These are phyloP conservation scores for Alcedo quadribrachys DNA, from an alignment of 2,797 vertebrate species.

Conservation along the genomic window DNA sequence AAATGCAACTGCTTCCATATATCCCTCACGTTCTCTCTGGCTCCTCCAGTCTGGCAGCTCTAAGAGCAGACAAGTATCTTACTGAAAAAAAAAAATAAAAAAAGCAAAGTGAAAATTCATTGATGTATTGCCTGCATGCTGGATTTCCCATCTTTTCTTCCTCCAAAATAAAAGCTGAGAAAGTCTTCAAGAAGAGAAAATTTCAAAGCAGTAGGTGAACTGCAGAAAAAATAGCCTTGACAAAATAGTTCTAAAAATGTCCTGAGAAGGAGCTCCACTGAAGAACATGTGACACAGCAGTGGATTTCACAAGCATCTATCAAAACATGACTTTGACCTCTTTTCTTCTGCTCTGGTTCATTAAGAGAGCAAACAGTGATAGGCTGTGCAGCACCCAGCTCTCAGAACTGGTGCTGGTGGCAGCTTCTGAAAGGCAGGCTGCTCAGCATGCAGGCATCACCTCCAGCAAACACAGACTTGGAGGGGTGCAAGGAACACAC, in stretches of 20 bases:
- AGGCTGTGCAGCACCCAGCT: background rate
- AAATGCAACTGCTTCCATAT: background rate
- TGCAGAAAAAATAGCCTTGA: background rate
- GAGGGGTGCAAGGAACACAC: background rate
- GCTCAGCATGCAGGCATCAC: background rate
- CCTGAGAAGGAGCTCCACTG: background rate
- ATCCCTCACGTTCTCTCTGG: background rate
- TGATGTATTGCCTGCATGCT: background rate
- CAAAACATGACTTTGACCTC: background rate
- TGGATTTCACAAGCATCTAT: background rate
- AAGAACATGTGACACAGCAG: background rate
- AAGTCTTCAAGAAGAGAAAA: background rate
- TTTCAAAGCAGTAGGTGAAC: background rate
- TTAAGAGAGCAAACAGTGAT: background rate
- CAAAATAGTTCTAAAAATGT: background rate
- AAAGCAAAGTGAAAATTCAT: background rate
- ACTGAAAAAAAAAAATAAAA: background rate
- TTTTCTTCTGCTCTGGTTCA: background rate
- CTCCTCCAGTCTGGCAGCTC: background rate
- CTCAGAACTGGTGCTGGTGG: accelerated
- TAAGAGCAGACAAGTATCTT: background rate
- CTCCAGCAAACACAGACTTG: accelerated
- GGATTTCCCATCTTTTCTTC: constrained; percentile 9
- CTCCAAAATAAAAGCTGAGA: background rate
- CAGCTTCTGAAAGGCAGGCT: background rate